phyloP scores from a whole-genome alignment of 2,113 vertebrate species.

The Mobula hypostoma region DNA sequence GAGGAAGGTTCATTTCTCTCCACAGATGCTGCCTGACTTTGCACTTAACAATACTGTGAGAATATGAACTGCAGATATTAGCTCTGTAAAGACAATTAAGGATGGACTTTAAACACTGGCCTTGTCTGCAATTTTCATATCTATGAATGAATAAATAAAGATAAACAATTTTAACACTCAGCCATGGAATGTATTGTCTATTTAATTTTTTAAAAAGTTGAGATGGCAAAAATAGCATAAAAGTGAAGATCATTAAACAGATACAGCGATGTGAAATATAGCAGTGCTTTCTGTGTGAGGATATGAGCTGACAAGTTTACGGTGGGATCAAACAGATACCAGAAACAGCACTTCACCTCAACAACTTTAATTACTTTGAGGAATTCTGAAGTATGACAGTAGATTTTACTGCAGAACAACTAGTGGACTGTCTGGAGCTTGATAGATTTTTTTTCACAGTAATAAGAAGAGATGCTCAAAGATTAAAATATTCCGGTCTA shows the following conservation, averaged over 20 bases:
- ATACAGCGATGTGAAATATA: background rate
- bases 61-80: no score
- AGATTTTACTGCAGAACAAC: background rate
- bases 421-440: background rate
- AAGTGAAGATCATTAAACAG: background rate
- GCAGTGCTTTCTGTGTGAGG: background rate
- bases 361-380: background rate
- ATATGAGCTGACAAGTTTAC: constrained; percentile 3
- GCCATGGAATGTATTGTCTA: background rate
- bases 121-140: no score
- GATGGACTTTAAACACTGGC: no score
- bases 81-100: no score
- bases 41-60: no score
- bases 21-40: no score
- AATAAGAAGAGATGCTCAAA: background rate
- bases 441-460: background rate
- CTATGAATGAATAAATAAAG: background rate
- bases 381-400: constrained; percentile 12
- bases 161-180: background rate
- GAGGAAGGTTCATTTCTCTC: no score
- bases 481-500: background rate
- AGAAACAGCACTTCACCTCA: constrained; percentile 13
- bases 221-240: background rate
- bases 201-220: background rate
- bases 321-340: constrained; percentile 4